A percentile compares a stretch with the other conserved stretches of the same genome.
phyloP scores from a whole-genome alignment of 2,888 invertebrate species.

The Marronus borbonicus region DNA sequence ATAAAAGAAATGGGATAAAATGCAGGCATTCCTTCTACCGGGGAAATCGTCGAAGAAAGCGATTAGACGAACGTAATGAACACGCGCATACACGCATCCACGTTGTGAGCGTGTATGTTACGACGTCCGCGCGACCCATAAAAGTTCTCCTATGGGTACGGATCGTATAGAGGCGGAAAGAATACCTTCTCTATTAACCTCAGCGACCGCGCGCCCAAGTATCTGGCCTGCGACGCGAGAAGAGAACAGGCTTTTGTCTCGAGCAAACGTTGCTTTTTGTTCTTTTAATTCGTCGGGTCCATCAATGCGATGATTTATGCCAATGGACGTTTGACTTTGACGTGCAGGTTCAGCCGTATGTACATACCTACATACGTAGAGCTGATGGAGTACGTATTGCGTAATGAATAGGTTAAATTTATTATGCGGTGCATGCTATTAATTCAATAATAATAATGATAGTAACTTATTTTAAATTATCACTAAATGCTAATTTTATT shows the following conservation, averaged over 20 bases:
- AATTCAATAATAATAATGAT: background rate
- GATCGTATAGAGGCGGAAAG: constrained; percentile 35
- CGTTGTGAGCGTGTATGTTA: background rate
- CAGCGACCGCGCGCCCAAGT: constrained; percentile 51
- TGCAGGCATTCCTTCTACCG: background rate
- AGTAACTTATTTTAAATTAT: no score
- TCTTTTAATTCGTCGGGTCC: constrained; percentile 50
- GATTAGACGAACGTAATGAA: constrained; percentile 32
- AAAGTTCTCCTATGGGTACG: no score
- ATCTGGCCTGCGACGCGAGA: constrained; percentile 29
- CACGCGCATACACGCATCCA: background rate
- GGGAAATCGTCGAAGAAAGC: constrained; percentile 18
- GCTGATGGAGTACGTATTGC: constrained; percentile 19
- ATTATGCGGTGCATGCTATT: background rate
- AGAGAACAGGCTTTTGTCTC: no score
- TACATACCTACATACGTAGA: no score
- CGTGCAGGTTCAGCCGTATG: constrained; percentile 16
- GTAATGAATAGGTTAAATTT: constrained; percentile 39
- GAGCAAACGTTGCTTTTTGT: constrained; percentile 35
- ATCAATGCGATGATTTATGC: constrained; percentile 50
- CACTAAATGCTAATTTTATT: no score
- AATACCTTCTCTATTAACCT: constrained; percentile 56
- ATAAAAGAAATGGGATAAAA: no score
- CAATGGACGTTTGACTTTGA: constrained; percentile 44
- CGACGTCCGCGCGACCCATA: background rate